These are phyloP conservation scores for Drosophila prolongata DNA, from an alignment of 2,888 invertebrate species.

Conservation along the genomic window DNA sequence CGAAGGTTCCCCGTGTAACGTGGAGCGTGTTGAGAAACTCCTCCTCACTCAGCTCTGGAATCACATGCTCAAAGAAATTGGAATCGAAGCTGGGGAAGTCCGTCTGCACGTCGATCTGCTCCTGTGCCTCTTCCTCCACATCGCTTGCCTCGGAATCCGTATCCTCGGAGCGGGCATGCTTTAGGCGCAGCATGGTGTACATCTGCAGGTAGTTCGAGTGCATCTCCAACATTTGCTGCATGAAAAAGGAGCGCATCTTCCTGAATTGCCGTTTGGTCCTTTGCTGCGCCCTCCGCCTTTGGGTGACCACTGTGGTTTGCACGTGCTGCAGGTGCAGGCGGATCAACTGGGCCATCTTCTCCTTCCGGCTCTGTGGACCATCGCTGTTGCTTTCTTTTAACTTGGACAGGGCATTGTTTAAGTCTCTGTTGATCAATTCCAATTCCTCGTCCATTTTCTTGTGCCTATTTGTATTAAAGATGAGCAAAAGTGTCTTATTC, in stretches of 20 bases:
- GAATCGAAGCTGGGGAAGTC: slow-evolving; percentile 9
- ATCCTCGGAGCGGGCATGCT: slow-evolving; percentile 31
- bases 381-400: slow-evolving; percentile 15
- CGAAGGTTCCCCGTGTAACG: slow-evolving; percentile 75
- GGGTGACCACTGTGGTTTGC: slow-evolving; percentile 73
- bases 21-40: slow-evolving; percentile 81
- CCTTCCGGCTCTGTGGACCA: slow-evolving; percentile 33
- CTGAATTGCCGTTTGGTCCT: slow-evolving; percentile 65
- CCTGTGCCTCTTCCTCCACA: not conserved
- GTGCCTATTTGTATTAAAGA: not conserved
- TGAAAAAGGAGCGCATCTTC: slow-evolving; percentile 73
- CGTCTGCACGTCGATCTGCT: not conserved
- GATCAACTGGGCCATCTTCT: slow-evolving; percentile 58
- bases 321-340: slow-evolving; percentile 73
- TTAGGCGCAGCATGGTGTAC: slow-evolving; percentile 57
- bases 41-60: slow-evolving; percentile 58
- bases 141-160: slow-evolving; percentile 13
- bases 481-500: not conserved
- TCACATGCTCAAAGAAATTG: slow-evolving; percentile 54
- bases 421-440: slow-evolving; percentile 43
- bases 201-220: slow-evolving; percentile 78
- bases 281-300: slow-evolving; percentile 74
- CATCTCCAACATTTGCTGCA: slow-evolving; percentile 77
- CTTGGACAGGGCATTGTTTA: slow-evolving; percentile 45
- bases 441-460: slow-evolving; percentile 56